Evolutionary conservation across 2,888 invertebrate species (phyloP).

Genomic region (Ophion costatus): DNA sequence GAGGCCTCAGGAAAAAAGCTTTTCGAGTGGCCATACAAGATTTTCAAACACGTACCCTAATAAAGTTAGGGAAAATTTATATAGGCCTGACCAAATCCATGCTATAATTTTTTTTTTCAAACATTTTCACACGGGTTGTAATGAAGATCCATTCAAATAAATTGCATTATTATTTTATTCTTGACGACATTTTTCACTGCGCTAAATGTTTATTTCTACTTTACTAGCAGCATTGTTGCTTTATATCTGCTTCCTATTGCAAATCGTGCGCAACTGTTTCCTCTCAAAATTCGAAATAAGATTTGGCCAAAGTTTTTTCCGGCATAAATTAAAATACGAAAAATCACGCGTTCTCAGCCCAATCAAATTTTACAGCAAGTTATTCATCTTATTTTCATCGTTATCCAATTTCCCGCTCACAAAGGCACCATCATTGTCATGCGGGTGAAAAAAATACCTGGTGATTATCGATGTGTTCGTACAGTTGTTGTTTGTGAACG

Average conservation of each 20-base stretch:
- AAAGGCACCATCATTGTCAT: neutral
- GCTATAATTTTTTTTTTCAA: no score
- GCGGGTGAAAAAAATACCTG: slow-evolving; percentile 61
- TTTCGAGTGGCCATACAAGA: no score
- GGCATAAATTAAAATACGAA: neutral
- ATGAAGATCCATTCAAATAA: no score
- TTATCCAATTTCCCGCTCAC: neutral
- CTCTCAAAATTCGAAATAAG: neutral
- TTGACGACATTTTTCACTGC: no score
- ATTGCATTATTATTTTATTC: no score
- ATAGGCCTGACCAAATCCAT: neutral
- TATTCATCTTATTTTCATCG: neutral
- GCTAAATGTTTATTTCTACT: no score
- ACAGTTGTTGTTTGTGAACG: slow-evolving; percentile 79
- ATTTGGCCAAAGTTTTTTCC: neutral
- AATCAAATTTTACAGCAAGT: neutral
- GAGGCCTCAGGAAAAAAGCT: no score
- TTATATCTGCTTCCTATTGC: neutral
- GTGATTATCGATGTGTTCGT: slow-evolving; percentile 72
- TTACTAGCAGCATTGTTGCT: neutral
- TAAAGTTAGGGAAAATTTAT: neutral
- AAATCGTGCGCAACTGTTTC: neutral
- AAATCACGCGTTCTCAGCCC: neutral
- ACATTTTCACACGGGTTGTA: no score
- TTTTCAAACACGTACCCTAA: no score